phyloP scores from a whole-genome alignment of 2,797 vertebrate species.

The Gila robusta region DNA sequence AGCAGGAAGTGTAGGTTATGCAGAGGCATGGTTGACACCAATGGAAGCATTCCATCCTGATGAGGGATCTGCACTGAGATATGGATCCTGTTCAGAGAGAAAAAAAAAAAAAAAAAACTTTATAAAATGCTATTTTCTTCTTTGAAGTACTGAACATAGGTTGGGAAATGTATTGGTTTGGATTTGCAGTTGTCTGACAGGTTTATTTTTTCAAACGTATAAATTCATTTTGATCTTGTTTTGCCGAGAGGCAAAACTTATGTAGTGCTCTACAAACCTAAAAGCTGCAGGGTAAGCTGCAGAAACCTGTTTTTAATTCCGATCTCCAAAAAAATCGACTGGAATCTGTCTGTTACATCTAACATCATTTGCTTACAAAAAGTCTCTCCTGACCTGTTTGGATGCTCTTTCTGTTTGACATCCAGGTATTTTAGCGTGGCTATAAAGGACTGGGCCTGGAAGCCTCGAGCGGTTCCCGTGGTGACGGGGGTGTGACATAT shows the following conservation, averaged over 20 bases:
- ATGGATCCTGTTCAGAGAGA: slow-evolving; percentile 85
- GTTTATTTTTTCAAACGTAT: background rate
- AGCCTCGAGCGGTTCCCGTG: slow-evolving; percentile 92
- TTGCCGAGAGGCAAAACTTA: background rate
- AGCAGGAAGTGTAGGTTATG: slow-evolving; percentile 97
- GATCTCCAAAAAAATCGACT: too few relatives aligned
- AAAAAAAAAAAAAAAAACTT: background rate
- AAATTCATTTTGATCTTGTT: slow-evolving; percentile 16
- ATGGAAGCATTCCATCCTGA: slow-evolving; percentile 97
- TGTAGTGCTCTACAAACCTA: background rate
- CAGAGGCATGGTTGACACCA: slow-evolving; percentile 95
- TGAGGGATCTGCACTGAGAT: slow-evolving; percentile 99
- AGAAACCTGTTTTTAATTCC: background rate
- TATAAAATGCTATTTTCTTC: background rate
- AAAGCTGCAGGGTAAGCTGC: background rate
- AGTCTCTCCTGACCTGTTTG: slow-evolving; percentile 85
- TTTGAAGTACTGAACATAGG: background rate
- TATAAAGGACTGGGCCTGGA: slow-evolving; percentile 98
- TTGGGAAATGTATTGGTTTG: slow-evolving; percentile 1
- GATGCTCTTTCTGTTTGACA: slow-evolving; percentile 97
- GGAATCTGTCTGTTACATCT: background rate
- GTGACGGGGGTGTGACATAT: slow-evolving; percentile 98
- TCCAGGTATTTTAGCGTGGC: slow-evolving; percentile 96
- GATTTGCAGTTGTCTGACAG: background rate
- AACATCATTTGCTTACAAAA: background rate